Base-by-base conservation (phyloP, 2,888 invertebrate genomes). In the Drosophila macrothrix region DNA sequence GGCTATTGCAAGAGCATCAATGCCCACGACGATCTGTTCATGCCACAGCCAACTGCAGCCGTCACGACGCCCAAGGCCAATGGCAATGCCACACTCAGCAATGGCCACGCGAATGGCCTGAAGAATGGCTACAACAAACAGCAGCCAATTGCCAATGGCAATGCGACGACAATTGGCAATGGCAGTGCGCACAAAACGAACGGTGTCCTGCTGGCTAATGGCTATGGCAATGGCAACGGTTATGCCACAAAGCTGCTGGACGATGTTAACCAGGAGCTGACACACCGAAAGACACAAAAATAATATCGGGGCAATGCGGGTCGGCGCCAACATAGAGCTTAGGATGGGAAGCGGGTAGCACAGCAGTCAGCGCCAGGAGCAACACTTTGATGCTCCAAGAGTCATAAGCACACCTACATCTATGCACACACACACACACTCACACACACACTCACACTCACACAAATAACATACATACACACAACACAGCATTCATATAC, bases 261-360 rank as follows among this genome's bases (percentile, higher is more conserved):
- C 67, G 89, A 88, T 39, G 87, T 91, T 69, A 84, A 91, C 39
- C 83, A 91, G 78, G 92, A 92, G 83, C 83, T 93, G 78, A 92
- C 91, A 66, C 93, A 93, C 80, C 89, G 93, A 74, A 93, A 93
- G 88, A 90, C 91, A 87, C 92, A 91, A 67, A 93, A 93, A 93
- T 93, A 93, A 93, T 93, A 93, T 91, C 90, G 85, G 86, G 64
- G 72, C 61, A 91, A 85, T 73, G 80, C 78, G 79, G 81, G 66
- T 78, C 75, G 80, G 78, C 81, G 86, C 67, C 82, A 89, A 80
- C 78, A 77, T 71, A 80, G 80, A 77, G 82, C 83, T 83, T 88
- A 87, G 73, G 58, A 65, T 65, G 63, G 53, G 31, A 58, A 54
- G 50, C 52, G 35, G 35, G 55, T 22, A 68, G 71, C 61, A 75